These are phyloP conservation scores for Theocolax elegans DNA, from an alignment of 1,140 invertebrate genomes.

Conservation along the genomic window DNA sequence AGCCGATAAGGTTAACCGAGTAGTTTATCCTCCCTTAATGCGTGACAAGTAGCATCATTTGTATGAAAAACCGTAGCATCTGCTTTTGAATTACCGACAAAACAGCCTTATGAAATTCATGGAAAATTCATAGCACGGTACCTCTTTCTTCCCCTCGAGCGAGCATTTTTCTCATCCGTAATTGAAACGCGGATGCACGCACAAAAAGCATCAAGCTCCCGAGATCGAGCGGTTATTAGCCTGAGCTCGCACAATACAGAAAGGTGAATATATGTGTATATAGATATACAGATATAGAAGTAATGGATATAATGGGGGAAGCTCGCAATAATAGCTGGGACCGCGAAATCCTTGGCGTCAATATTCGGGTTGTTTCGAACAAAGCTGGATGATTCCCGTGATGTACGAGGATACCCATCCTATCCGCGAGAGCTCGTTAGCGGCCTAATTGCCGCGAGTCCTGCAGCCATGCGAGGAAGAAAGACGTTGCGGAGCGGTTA, in stretches of 20 bases:
- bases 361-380: conserved; percentile 24
- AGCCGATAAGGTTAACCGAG: background rate
- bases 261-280: too few relatives aligned
- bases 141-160: background rate
- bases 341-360: background rate
- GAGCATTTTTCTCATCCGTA: conserved; percentile 21
- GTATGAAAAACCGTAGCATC: background rate
- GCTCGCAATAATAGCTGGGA: too few relatives aligned
- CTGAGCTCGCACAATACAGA: too few relatives aligned
- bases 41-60: background rate
- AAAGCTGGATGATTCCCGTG: background rate
- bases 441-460: conserved; percentile 47
- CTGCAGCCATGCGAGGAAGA: conserved; percentile 32
- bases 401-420: conserved; percentile 42
- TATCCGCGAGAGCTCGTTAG: conserved; percentile 50
- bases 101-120: conserved; percentile 16
- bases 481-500: too few relatives aligned
- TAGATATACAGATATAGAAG: too few relatives aligned
- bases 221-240: too few relatives aligned
- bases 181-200: background rate
- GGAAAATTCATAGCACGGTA: conserved; percentile 10
- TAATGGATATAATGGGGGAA: too few relatives aligned
- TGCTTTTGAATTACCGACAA: background rate
- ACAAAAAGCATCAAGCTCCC: background rate
- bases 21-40: background rate